Conservation (phyloP, 1,140 invertebrate genomes). For the Nomia melanderi region DNA sequence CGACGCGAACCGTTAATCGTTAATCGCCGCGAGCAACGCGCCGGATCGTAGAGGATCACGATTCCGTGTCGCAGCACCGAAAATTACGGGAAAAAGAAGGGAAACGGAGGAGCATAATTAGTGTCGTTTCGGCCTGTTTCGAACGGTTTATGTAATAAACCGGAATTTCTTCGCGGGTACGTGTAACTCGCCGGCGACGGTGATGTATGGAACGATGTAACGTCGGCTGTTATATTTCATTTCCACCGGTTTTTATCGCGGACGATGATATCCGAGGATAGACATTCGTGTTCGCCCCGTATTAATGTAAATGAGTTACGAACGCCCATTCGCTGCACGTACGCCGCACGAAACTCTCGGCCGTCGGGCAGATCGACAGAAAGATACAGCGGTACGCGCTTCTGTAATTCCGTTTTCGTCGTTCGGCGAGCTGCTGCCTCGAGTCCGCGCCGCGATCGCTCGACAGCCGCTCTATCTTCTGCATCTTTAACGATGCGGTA, state of each 20-base stretch:
- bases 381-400: slow-evolving; percentile 55
- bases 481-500: background rate
- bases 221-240: slow-evolving; percentile 18
- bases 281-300: slow-evolving; percentile 55
- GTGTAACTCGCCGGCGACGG: background rate
- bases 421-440: slow-evolving; percentile 11
- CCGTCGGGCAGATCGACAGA: slow-evolving; percentile 50
- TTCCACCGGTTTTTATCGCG: slow-evolving; percentile 39
- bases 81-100: no score
- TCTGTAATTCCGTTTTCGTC: slow-evolving; percentile 25
- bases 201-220: slow-evolving; percentile 12
- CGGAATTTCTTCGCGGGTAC: background rate
- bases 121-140: no score
- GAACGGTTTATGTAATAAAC: no score
- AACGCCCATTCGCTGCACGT: slow-evolving; percentile 61
- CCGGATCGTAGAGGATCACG: no score
- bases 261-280: slow-evolving; percentile 46
- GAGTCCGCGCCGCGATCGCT: background rate
- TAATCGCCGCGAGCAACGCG: no score
- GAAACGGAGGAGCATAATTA: no score
- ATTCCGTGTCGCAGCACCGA: no score
- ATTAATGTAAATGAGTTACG: slow-evolving; percentile 64
- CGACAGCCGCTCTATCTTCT: slow-evolving; percentile 17
- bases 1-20: no score
- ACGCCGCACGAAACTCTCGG: slow-evolving; percentile 48